phyloP scores from a whole-genome alignment of 2,888 invertebrate species.

The Heliconius ethilla region DNA sequence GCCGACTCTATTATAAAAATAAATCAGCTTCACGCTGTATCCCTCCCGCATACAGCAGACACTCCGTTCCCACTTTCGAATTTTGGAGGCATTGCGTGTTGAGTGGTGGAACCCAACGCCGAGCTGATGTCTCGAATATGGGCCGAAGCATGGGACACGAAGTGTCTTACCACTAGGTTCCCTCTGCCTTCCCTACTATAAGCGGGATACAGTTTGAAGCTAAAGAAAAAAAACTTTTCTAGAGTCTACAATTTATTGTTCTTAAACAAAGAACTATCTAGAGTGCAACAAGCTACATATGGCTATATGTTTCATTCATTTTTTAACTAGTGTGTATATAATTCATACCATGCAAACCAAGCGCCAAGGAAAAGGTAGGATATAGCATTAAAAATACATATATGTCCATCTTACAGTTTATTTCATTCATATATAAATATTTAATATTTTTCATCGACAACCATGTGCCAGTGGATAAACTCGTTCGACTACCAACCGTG shows the following conservation, averaged over 20 bases:
- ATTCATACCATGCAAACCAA: slow-evolving; percentile 47
- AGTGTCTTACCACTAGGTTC: not conserved
- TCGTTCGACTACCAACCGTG: slow-evolving; percentile 29
- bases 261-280: slow-evolving; percentile 11
- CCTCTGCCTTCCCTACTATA: not conserved
- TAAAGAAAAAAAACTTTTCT: not conserved
- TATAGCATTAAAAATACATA: slow-evolving; percentile 72
- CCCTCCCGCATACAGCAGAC: too few species aligned
- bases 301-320: slow-evolving; percentile 14
- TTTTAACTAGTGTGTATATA: slow-evolving; percentile 23
- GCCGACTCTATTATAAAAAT: not conserved
- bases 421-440: slow-evolving; percentile 63
- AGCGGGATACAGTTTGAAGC: not conserved
- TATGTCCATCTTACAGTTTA: slow-evolving; percentile 68
- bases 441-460: slow-evolving; percentile 35
- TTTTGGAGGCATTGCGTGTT: too few species aligned
- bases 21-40: too few species aligned
- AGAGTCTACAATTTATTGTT: slow-evolving; percentile 2
- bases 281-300: slow-evolving; percentile 28
- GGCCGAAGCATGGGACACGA: not conserved
- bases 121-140: not conserved
- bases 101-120: too few species aligned
- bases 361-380: slow-evolving; percentile 49
- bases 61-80: too few species aligned
- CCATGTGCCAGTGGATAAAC: slow-evolving; percentile 36